Evolutionary conservation across 1,140 invertebrate species (phyloP), one percentile per base, ranked within the genome.

Genomic region (Bombus affinis): DNA sequence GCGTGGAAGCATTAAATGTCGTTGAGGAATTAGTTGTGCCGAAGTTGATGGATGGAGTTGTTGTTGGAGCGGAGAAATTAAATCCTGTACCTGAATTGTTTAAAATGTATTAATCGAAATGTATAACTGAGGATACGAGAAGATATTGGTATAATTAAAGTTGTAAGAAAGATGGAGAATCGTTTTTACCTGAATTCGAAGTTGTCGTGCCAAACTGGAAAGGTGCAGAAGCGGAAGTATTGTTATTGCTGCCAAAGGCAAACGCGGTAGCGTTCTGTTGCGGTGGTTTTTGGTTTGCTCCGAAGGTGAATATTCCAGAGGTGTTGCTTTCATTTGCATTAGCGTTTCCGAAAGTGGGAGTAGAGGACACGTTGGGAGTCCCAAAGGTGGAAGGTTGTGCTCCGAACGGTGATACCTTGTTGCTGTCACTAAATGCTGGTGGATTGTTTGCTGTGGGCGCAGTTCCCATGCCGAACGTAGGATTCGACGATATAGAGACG

Each of bases 191-290:
- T 90, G 90, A 90, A 71, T 94, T 94, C n/a, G 92, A 42, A 44
- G 90, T 47, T 37, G 85, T 47, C 18, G 90, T 44, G 15, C 92
- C 92, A 86, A 95, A 95, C 72, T 95, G 94, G 66, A 95, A 95
- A 9, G 93, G 86, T 39, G 88, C 18, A 0, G 86, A 77, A 8
- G 72, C 25, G 6, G 88, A 57, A 0, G 71, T 15, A 8, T 82
- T 62, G 32, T 59, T 88, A 78, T 66, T 88, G 47, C 70, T 59
- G 3, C 90, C 89, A 28, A 93, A 94, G 3, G 87, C 39, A 57
- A 93, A 92, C 0, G 77, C 15, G 2, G 74, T 70, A 22, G 44
- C 10, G 62, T 42, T 78, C 65, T 89, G 89, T 47, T 87, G 89
- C 4, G 47, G 35, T 13, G 86, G 78, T 42, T 83, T 83, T 35